These are phyloP conservation scores for Steinernema hermaphroditum DNA, from an alignment of 2,888 invertebrate genomes.

Conservation along the genomic window DNA sequence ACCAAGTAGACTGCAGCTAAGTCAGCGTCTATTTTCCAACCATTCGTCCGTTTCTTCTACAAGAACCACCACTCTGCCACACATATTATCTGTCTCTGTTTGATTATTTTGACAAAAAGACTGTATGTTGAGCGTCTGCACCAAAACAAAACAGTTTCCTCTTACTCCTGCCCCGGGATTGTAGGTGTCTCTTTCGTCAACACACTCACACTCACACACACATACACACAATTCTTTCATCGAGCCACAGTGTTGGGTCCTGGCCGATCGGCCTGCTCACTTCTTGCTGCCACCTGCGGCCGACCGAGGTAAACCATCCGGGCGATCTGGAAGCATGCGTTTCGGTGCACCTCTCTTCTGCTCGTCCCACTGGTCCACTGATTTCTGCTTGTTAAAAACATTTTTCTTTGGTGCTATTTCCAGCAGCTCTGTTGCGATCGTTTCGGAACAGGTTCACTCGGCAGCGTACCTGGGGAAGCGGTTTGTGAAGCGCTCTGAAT, in stretches of 20 bases:
- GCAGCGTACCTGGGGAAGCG: neutral
- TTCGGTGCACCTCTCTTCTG: neutral
- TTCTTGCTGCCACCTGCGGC: slow-evolving; percentile 21
- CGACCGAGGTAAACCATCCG: slow-evolving; percentile 25
- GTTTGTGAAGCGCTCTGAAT: slow-evolving; percentile 21
- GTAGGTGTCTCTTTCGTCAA: slow-evolving; percentile 31
- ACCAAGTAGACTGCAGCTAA: too few species aligned
- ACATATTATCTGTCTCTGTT: slow-evolving; percentile 31
- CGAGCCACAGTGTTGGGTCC: slow-evolving; percentile 27
- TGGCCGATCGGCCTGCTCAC: slow-evolving; percentile 28
- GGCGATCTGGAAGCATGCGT: neutral
- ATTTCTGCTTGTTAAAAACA: neutral
- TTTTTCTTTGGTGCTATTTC: slow-evolving; percentile 13
- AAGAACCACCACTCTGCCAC: neutral
- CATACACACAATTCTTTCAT: slow-evolving; percentile 26
- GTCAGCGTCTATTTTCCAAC: too few species aligned
- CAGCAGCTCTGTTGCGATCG: slow-evolving; percentile 17
- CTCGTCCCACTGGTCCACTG: neutral
- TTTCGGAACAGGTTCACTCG: slow-evolving; percentile 14
- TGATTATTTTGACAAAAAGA: slow-evolving; percentile 31
- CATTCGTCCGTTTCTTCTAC: neutral
- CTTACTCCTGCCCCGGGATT: slow-evolving; percentile 29
- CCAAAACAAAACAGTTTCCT: slow-evolving; percentile 30
- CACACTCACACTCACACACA: slow-evolving; percentile 23
- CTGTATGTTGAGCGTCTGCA: slow-evolving; percentile 29